These are phyloP conservation scores for Poecilobothrus nobilitatus DNA, from an alignment of 2,888 invertebrate genomes.

Conservation along the genomic window DNA sequence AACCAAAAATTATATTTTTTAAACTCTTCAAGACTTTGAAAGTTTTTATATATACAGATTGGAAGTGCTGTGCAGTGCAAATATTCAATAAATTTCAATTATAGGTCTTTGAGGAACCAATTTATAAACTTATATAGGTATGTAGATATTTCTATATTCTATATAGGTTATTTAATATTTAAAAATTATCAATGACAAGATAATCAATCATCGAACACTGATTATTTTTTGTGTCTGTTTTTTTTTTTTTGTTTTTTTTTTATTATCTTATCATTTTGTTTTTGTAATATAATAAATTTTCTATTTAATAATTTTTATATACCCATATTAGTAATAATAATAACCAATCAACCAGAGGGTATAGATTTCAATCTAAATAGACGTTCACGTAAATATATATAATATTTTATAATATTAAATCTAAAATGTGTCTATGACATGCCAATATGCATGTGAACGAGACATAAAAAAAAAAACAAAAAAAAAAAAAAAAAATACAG, in stretches of 20 bases:
- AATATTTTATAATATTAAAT: not conserved
- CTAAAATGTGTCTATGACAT: slow-evolving; percentile 4
- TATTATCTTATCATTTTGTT: not conserved
- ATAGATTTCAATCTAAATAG: not conserved
- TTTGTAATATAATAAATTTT: not conserved
- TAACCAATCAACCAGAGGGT: not conserved
- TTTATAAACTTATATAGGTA: no score
- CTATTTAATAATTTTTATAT: not conserved
- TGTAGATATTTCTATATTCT: no score
- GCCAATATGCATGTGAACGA: not conserved
- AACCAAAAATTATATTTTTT: no score
- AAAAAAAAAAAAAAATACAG: not conserved
- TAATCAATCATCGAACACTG: no score
- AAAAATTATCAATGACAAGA: no score
- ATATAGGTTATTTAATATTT: no score
- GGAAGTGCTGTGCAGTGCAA: no score
- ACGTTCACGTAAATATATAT: not conserved
- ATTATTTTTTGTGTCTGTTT: not conserved
- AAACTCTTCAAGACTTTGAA: no score
- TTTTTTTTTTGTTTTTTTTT: not conserved
- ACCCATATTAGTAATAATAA: not conserved
- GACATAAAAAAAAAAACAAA: not conserved
- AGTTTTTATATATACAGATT: no score
- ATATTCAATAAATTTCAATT: no score
- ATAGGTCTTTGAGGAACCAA: no score